Base-by-base conservation (phyloP, 2,113 vertebrate species). In the Carassius carassius region DNA sequence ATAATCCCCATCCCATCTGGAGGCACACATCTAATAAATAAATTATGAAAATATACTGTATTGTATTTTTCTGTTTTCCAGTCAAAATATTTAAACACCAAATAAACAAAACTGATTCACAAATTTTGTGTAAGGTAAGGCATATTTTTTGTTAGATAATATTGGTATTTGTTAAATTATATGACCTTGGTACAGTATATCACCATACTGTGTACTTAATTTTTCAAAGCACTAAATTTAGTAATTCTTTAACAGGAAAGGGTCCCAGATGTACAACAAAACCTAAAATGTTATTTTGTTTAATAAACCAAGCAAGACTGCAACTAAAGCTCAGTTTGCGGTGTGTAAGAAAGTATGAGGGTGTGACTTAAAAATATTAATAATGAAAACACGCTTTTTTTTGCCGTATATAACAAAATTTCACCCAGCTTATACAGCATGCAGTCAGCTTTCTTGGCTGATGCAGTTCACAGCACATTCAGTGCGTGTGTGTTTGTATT, bases 381-480 rank as follows among this genome's bases (percentile, higher is more conserved):
- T 70, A 70, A 70, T 70, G 32, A 70, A 69, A 35, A 70, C 32
- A 70, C 29, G 17, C 67, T 21, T 37, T 47, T 51, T 35, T 19
- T 51, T 23, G 80, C 87, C 86, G 32, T 32, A 56, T 41, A 82
- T 84, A 73, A 23, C 58, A 81, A 56, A 84, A 85, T 83, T 79
- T 60, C 83, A 88, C 78, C 56, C 85, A 88, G 75, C 49, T 32
- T 47, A 88, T 81, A 56, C 86, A 89, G 69, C 32, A 25, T 37
- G 29, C n/a, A 81, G 5, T 78, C 76, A 65, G 63, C 21, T 44
- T 75, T 49, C 49, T 76, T 54, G 8, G 47, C 25, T 76, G 74
- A 76, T 76, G 47, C 25, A 54, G 74, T 54, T 76, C 47, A 49
- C 23, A 78, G 65, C 60, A 51, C 32, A 70, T 62, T 72, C 41